Base-by-base conservation (phyloP, 1,140 invertebrate species). In the Chlorops oryzae region DNA sequence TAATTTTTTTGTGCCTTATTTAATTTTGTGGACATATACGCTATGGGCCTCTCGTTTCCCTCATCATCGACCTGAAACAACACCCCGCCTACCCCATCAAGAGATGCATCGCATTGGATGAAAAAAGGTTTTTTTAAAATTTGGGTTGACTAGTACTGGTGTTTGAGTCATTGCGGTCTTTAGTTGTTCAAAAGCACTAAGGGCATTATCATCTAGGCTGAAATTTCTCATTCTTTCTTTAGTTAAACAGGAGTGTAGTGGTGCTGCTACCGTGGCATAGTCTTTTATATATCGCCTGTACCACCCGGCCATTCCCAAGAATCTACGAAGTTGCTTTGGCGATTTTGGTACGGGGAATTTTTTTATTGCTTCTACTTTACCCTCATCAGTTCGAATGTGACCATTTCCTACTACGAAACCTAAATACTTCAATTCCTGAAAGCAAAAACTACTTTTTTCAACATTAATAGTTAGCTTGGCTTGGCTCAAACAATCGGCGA, bases 401-500 rank as follows among this genome's bases (percentile, higher is more conserved):
- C 47, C 47, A 13, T 49, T 22, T 1, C 47, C 47, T 3, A 49
- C 38, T 25, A 49, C 41, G 18, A 27, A 49, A 10, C 47, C 47
- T 12, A 49, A 22, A 21, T 49, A 49, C 24, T 49, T 49, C 5
- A 49, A 28, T 27, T 49, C 35, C 22, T 49, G 39, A 5, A 40
- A 41, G 41, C n/a, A 21, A 37, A 37, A 21, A 28, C 46, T 7
- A 50, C 22, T 71, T 59, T 2, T 41, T 41, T 17, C 34, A 52
- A 10, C 47, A 45, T n/a, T 44, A 22, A 18, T 47, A 53, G 27
- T 42, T 18, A 17, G 45, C 20, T 22, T 66, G 51, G 9, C 39
- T 49, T 24, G 57, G 45, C 10, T 54, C 64, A 52, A 78, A 77
- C 23, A 54, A 7, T 62, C 42, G 3, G 68, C 46, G 41, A 60